Base-by-base conservation (phyloP, 1,140 invertebrate genomes). In the Aphaenogaster floridana region DNA sequence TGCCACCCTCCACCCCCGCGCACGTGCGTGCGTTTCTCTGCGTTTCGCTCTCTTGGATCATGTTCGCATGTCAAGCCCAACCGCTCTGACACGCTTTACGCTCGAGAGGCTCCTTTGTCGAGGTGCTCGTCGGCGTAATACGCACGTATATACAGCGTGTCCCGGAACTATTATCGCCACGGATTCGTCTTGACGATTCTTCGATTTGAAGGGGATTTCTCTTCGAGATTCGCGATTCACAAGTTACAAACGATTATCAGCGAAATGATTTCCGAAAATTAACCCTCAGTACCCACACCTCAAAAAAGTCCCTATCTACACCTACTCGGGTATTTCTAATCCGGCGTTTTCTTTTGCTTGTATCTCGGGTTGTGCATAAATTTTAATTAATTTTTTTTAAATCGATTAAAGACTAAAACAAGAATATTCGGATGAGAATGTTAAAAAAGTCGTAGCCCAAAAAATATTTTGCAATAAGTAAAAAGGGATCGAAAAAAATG, bases 41-140 rank as follows among this genome's bases (percentile, higher is more conserved):
- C 89, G 89, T 88, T 88, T 90, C 89, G 69, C 80, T 90, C 89
- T 90, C 89, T 90, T 88, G 89, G 89, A 90, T 91, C 89, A 79
- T 90, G 89, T 90, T 91, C 89, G 89, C 89, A 77, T 91, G 89
- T 91, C 89, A 91, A 91, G 89, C 89, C 86, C 86, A 91, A 91
- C 89, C 86, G 89, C 89, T 91, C 89, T 90, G 89, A 90, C 89
- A 91, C 89, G 89, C 89, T 90, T 91, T 88, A 91, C 89, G 89
- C 89, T 91, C 89, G 89, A 90, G 89, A 90, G 89, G 48, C 86
- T 90, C 89, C 89, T 91, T 91, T 91, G 89, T 91, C 81, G 89
- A 63, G 76, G 76, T 69, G n/a, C 89, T 90, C 89, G 80, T 81
- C 86, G 76, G 63, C 63, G 86, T 86, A 86, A 87, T 87, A 57